Base-by-base conservation (phyloP, 2,113 vertebrate genomes). In the Machaerirhynchus nigripectus region DNA sequence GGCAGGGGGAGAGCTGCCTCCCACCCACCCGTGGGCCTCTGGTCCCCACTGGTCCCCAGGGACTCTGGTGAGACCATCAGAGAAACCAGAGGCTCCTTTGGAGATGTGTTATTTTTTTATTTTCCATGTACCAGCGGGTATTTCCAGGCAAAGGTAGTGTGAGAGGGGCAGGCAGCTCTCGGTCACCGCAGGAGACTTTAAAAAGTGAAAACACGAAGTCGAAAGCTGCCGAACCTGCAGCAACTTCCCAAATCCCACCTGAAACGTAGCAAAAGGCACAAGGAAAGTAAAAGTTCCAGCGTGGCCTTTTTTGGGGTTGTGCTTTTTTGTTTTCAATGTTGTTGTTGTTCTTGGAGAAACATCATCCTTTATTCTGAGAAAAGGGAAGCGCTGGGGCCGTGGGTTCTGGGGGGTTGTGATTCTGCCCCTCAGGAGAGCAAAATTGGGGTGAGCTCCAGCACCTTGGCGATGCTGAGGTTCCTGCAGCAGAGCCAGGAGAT, bases 161-260 rank as follows among this genome's bases (percentile, higher is more conserved):
- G 92, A 74, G 87, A 55, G 0, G 3, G 8, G n/a, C 6, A 67
- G 94, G 95, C 70, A 35, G 31, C 61, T 90, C 92, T 98, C 84
- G 82, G 91, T 97, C 98, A 98, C 46, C 87, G 15, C 96, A 97
- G 90, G 84, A 94, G 87, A 15, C 90, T 91, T 93, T 64, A 96
- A 98, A 98, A 98, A 98, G 97, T 22, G 98, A 98, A 98, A 98
- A 98, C 9, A 18, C 0, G 98, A 98, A 98, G 98, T 98, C 1
- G 96, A 93, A 91, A 84, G 59, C 90, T 69, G 68, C 74, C 60
- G 2, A 95, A 94, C 57, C 47, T 93, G 78, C 2, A 4, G 26
- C 75, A 92, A 97, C 98, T 98, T 98, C 98, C 97, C 97, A 75
- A 98, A 98, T 97, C 97, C 97, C 96, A 84, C 82, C 89, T 84